Conservation (phyloP, 2,113 vertebrate genomes). For the Gambusia affinis region DNA sequence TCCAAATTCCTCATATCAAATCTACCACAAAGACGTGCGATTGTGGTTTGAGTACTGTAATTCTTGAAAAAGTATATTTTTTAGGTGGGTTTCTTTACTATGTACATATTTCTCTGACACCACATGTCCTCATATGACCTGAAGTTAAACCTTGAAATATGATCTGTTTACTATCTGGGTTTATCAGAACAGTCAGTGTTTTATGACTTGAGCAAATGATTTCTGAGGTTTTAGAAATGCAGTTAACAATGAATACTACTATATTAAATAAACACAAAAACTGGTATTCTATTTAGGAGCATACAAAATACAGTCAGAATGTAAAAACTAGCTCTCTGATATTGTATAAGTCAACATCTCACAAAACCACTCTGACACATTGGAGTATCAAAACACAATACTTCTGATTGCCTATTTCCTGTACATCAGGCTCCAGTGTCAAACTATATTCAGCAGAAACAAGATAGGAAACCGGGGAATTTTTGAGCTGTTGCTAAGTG, state of each 20-base stretch:
- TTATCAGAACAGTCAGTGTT: constrained; percentile 23
- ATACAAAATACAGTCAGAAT: neutral
- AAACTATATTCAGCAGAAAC: neutral
- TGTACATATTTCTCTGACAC: constrained; percentile 3
- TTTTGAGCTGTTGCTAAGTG: neutral
- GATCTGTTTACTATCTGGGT: constrained; percentile 19
- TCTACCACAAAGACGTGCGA: constrained; percentile 1
- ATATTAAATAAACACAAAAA: constrained; percentile 8
- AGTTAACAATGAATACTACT: constrained; percentile 20
- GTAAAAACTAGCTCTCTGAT: neutral
- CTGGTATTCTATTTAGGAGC: neutral
- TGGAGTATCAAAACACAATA: neutral
- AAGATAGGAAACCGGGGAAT: neutral
- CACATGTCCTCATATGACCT: constrained; percentile 6
- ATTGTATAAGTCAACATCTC: neutral
- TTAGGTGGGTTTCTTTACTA: neutral
- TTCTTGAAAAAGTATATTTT: neutral
- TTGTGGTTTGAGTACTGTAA: neutral
- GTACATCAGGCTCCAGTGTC: neutral
- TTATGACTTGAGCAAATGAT: constrained; percentile 44
- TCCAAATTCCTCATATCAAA: constrained; percentile 4
- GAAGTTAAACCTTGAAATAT: constrained; percentile 38
- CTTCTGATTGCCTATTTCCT: neutral
- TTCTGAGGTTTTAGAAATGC: constrained; percentile 30
- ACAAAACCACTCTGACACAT: neutral